Conservation (phyloP, 2,797 vertebrate species). For the Syndactyla subalaris region DNA sequence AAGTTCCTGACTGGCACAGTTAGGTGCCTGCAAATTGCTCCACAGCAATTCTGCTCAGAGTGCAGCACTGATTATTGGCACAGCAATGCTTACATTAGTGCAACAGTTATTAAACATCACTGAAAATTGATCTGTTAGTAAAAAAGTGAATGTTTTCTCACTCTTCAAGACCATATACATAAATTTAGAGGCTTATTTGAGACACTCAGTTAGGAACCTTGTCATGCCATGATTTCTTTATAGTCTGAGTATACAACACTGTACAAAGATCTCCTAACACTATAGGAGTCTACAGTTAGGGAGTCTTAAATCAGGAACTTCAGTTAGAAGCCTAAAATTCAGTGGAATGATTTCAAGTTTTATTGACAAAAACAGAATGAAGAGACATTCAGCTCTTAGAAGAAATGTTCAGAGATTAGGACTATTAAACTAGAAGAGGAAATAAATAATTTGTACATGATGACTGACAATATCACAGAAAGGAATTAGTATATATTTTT, state of each 20-base stretch:
- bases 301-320: neutral
- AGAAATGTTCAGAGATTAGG: neutral
- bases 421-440: neutral
- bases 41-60: neutral
- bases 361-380: neutral
- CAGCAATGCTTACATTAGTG: neutral
- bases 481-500: neutral
- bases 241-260: neutral
- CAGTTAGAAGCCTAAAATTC: neutral
- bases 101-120: neutral
- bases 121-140: neutral
- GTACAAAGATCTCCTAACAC: neutral
- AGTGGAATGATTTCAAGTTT: neutral
- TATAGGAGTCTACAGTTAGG: neutral
- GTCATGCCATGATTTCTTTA: neutral
- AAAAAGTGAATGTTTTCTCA: neutral
- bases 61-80: neutral
- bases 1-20: rapidly evolving
- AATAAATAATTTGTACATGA: neutral
- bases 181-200: neutral
- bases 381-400: neutral
- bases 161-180: neutral
- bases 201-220: neutral
- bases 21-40: neutral
- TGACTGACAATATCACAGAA: neutral